Conservation (phyloP, 2,113 vertebrate species). For the Bos javanicus region DNA sequence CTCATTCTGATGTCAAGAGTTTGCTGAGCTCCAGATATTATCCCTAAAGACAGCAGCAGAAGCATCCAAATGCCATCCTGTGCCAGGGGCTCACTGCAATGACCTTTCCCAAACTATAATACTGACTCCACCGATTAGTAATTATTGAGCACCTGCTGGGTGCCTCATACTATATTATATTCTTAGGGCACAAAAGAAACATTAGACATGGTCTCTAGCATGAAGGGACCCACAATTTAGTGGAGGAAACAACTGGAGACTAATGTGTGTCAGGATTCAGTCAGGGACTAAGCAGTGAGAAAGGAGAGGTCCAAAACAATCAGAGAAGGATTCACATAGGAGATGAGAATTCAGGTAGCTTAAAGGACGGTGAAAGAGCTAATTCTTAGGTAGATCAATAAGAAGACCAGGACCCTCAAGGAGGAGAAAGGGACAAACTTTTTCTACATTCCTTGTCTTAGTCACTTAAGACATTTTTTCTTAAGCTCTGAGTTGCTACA, state of each 20-base stretch:
- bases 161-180: background rate
- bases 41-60: background rate
- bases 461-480: background rate
- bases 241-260: background rate
- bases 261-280: background rate
- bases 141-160: background rate
- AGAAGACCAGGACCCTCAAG: background rate
- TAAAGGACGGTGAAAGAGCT: background rate
- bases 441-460: background rate
- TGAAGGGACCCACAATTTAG: background rate
- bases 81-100: background rate
- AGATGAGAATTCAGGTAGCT: background rate
- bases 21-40: background rate
- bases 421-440: background rate
- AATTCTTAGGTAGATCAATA: background rate
- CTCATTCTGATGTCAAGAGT: background rate
- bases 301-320: background rate
- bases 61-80: background rate
- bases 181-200: background rate
- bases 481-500: background rate
- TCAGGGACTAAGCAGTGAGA: background rate
- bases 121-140: background rate
- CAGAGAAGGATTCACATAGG: background rate
- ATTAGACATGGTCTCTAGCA: background rate
- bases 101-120: background rate